Conservation (phyloP, 1,140 invertebrate species). For the Diuraphis noxia region DNA sequence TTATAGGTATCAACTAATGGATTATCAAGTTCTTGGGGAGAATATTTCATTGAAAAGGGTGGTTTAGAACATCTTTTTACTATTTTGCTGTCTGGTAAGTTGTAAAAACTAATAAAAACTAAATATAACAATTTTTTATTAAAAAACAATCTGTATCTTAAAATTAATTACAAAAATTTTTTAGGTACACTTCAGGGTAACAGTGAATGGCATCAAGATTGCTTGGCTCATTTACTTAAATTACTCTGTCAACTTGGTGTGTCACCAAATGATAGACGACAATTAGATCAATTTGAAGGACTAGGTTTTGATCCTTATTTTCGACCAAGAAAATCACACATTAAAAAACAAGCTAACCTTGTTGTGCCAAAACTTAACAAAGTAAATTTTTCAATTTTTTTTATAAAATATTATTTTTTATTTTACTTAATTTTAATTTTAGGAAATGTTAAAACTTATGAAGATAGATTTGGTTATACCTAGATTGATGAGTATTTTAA, state of each 20-base stretch:
- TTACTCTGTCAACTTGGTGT: slow-evolving; percentile 84
- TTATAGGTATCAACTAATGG: slow-evolving; percentile 32
- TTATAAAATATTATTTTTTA: not conserved
- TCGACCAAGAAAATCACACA: slow-evolving; percentile 36
- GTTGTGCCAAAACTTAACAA: slow-evolving; percentile 69
- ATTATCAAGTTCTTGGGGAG: slow-evolving; percentile 68
- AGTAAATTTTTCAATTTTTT: slow-evolving; percentile 57
- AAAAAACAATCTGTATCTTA: not conserved
- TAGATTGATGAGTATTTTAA: slow-evolving; percentile 81
- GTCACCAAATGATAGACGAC: slow-evolving; percentile 57
- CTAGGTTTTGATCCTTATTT: slow-evolving; percentile 54
- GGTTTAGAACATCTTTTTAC: slow-evolving; percentile 86
- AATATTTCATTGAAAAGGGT: slow-evolving; percentile 81
- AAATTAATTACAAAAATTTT: not conserved
- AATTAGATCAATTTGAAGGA: slow-evolving; percentile 58
- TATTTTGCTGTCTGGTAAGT: slow-evolving; percentile 83
- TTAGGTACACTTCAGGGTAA: slow-evolving; percentile 71
- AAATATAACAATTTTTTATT: not conserved
- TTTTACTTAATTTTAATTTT: slow-evolving; percentile 55
- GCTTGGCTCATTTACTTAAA: slow-evolving; percentile 81
- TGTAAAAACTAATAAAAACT: not conserved
- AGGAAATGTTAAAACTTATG: slow-evolving; percentile 80
- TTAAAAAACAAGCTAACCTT: slow-evolving; percentile 65
- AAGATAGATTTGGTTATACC: slow-evolving; percentile 79
- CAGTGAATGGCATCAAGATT: slow-evolving; percentile 93